phyloP scores from a whole-genome alignment of 2,888 invertebrate genomes.

The Myathropa florea region DNA sequence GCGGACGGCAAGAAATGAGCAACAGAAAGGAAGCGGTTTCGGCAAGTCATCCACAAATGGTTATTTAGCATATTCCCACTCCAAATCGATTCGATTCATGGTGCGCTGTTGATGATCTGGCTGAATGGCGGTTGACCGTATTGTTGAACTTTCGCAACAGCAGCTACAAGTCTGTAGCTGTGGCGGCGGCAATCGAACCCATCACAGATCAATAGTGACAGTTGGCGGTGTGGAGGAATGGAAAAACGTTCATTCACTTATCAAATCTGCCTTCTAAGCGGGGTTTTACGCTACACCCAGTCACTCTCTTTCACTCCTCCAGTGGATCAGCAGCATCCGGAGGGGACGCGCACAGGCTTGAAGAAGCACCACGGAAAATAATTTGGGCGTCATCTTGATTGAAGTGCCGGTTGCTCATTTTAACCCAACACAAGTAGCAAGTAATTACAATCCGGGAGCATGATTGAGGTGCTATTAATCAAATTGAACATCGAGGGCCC shows the following conservation, averaged over 20 bases:
- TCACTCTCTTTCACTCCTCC: slow-evolving; percentile 7
- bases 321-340: slow-evolving; percentile 26
- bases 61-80: slow-evolving; percentile 69
- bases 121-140: slow-evolving; percentile 54
- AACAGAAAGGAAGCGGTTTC: slow-evolving; percentile 25
- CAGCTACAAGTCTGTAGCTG: not conserved
- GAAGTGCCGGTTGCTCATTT: slow-evolving; percentile 65
- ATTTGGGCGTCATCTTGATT: slow-evolving; percentile 63
- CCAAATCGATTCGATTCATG: slow-evolving; percentile 64
- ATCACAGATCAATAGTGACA: slow-evolving; percentile 66
- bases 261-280: slow-evolving; percentile 26
- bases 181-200: slow-evolving; percentile 40
- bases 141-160: slow-evolving; percentile 68
- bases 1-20: not conserved
- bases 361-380: slow-evolving; percentile 47
- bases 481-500: slow-evolving; percentile 54
- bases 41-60: slow-evolving; percentile 73
- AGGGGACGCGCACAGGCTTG: too few species aligned
- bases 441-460: slow-evolving; percentile 73
- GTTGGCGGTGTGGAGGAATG: slow-evolving; percentile 47
- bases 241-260: not conserved
- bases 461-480: slow-evolving; percentile 68
- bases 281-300: slow-evolving; percentile 29
- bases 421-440: slow-evolving; percentile 73
- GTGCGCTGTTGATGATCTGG: slow-evolving; percentile 40